Conservation (phyloP, 1,140 invertebrate genomes). For the Meteorus sp. region DNA sequence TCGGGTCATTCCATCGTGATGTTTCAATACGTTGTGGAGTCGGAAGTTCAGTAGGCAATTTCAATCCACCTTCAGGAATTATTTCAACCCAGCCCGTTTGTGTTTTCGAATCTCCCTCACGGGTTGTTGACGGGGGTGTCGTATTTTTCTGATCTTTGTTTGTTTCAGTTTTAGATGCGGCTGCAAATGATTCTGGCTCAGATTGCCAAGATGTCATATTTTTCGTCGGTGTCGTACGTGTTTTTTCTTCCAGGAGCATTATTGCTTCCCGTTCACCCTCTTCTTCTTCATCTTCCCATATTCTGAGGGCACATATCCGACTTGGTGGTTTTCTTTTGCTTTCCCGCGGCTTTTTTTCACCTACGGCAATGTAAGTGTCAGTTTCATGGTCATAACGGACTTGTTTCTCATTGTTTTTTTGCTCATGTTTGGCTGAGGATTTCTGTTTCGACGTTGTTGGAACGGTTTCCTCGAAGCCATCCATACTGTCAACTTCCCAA, state of each 20-base stretch:
- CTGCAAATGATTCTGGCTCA: constrained; percentile 24
- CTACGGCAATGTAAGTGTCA: constrained; percentile 53
- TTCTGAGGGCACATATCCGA: constrained; percentile 44
- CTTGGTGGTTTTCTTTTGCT: constrained; percentile 41
- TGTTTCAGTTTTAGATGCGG: background rate
- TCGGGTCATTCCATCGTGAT: constrained; percentile 41
- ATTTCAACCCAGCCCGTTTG: background rate
- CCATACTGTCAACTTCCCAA: constrained; percentile 56
- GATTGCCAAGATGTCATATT: constrained; percentile 39
- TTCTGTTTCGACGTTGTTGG: constrained; percentile 2
- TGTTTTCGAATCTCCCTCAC: constrained; percentile 16
- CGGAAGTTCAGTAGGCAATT: background rate
- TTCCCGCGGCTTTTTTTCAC: constrained; percentile 43
- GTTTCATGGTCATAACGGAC: constrained; percentile 51
- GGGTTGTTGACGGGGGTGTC: background rate
- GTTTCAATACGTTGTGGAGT: constrained; percentile 26
- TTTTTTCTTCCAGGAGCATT: constrained; percentile 36
- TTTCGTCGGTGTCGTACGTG: constrained; percentile 21
- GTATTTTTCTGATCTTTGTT: constrained; percentile 8
- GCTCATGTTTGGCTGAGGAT: background rate
- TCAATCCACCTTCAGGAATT: constrained; percentile 18
- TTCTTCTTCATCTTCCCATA: constrained; percentile 57
- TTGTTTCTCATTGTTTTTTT: constrained; percentile 45
- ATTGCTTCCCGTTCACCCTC: constrained; percentile 50
- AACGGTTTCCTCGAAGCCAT: constrained; percentile 36